Evolutionary conservation across 2,113 vertebrate species (phyloP), one percentile per base, ranked within the genome.

Genomic region (Jacana jacana): DNA sequence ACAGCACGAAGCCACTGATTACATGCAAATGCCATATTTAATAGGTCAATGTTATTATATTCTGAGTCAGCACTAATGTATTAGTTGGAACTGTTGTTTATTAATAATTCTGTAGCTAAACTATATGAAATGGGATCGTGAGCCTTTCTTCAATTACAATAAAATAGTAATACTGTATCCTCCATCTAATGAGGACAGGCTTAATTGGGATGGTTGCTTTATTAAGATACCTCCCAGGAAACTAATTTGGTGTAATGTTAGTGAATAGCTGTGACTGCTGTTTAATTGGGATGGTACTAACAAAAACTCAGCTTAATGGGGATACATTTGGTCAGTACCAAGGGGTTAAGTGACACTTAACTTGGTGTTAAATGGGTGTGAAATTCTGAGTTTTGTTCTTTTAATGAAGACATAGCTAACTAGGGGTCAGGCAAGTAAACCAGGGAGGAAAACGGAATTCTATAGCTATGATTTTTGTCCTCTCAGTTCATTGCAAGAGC

Each of bases 151-250:
- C 87, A 95, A 95, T 81, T 90, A 90, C 94, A 95, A 96, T 96
- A 93, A 97, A 92, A 68, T 92, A 97, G 91, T 97, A 96, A 97
- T 97, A 97, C 96, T 96, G 95, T 97, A 97, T 95, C 95, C 97
- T 97, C 89, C 86, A 82, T 96, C 95, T 97, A 97, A 97, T 97
- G 96, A 97, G 96, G 96, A 96, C 92, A 93, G 96, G 91, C 94
- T 97, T 97, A 97, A 97, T 97, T 97, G 97, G 97, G 97, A 97
- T 84, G 91, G 96, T 95, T 97, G 92, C 95, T 96, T 97, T 97
- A 97, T 97, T 97, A 97, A 97, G 97, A 96, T 95, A 96, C 96
- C 93, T 97, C 97, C 97, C 97, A 97, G 96, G 97, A 97, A 97
- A 97, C 96, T 96, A 95, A 97, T 97, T 97, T 95, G 96, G 95